phyloP scores from a whole-genome alignment of 2,888 invertebrate genomes.

The Lepeophtheirus nordmannii region DNA sequence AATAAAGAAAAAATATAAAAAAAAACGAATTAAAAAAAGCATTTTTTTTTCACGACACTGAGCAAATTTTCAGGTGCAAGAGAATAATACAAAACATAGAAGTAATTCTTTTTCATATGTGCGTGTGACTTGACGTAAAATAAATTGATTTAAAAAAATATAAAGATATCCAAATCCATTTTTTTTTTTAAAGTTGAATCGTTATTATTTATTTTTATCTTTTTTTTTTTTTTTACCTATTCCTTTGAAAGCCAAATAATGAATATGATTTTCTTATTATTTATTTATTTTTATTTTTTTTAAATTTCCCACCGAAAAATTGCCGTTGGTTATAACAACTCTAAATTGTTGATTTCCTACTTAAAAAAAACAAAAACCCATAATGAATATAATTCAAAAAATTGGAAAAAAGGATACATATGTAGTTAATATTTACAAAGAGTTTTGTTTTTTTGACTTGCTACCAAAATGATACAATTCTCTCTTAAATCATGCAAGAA shows the following conservation, averaged over 20 bases:
- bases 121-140: neutral
- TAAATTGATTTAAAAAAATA: neutral
- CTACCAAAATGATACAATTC: no score
- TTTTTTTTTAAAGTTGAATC: neutral
- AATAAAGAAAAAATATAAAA: neutral
- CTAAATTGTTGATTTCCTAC: neutral
- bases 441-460: no score
- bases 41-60: conserved; percentile 3
- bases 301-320: conserved; percentile 2
- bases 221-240: neutral
- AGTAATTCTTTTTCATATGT: neutral
- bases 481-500: no score
- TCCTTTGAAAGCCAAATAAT: conserved; percentile 2
- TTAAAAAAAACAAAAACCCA: no score
- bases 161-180: neutral
- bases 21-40: neutral
- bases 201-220: neutral
- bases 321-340: neutral
- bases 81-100: neutral
- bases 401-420: no score
- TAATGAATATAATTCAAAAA: no score
- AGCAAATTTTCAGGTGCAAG: conserved; percentile 5
- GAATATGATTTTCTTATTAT: neutral
- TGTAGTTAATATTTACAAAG: no score
- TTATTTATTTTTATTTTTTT: neutral